Evolutionary conservation across 1,140 invertebrate genomes (phyloP).

Genomic region (Papilio xuthus): DNA sequence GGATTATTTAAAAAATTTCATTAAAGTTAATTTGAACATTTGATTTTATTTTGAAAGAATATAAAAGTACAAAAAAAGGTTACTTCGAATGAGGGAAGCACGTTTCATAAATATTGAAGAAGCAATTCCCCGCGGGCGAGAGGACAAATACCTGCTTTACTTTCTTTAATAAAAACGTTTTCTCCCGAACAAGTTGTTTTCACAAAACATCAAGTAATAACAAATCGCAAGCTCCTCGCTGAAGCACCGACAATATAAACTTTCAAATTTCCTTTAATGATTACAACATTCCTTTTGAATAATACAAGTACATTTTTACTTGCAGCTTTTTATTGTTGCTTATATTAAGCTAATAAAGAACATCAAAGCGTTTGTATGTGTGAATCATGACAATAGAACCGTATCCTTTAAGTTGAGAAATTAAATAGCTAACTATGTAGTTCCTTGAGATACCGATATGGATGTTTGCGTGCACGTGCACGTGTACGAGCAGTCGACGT

Average conservation of each 20-base stretch:
- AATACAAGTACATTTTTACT: neutral
- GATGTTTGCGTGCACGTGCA: too few species aligned
- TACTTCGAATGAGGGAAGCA: conserved; percentile 10
- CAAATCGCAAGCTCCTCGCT: conserved; percentile 2
- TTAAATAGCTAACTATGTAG: too few species aligned
- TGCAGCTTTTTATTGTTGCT: neutral
- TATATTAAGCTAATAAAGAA: neutral
- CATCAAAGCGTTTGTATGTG: too few species aligned
- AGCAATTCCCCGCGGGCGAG: conserved; percentile 7
- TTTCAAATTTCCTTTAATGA: conserved; percentile 2
- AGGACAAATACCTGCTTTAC: conserved; percentile 19
- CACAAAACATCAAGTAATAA: conserved; percentile 17
- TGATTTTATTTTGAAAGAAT: neutral
- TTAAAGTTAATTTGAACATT: neutral
- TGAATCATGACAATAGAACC: too few species aligned
- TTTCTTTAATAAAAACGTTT: conserved; percentile 20
- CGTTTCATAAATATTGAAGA: conserved; percentile 23
- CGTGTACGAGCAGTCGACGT: too few species aligned
- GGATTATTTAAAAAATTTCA: too few species aligned
- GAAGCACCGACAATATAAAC: neutral
- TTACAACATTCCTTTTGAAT: neutral
- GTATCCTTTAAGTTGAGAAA: too few species aligned
- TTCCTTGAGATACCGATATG: too few species aligned
- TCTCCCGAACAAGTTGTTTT: conserved; percentile 15
- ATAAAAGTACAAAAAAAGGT: neutral